Evolutionary conservation across 2,888 invertebrate genomes (phyloP).

Genomic region (Opisthograptis luteolata): DNA sequence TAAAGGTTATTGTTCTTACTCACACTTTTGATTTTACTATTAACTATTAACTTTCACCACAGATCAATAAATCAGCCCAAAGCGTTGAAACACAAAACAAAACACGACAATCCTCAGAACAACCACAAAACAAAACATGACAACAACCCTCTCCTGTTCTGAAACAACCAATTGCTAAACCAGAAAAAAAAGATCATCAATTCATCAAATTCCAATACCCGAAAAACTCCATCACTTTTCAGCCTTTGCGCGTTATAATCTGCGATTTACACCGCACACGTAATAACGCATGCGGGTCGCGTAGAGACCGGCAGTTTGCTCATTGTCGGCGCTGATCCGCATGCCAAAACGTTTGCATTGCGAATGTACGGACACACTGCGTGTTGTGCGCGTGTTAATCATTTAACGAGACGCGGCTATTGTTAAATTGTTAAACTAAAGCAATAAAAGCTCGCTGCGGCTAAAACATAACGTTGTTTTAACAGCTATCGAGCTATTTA

Average conservation of each 20-base stretch:
- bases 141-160: no score
- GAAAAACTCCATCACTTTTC: constrained; percentile 9
- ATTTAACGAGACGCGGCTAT: constrained; percentile 21
- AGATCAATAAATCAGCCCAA: no score
- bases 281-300: constrained; percentile 23
- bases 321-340: constrained; percentile 34
- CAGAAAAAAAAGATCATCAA: no score
- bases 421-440: not conserved
- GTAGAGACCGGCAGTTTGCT: constrained; percentile 34
- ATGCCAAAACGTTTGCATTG: constrained; percentile 29
- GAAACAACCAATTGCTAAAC: no score
- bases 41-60: no score
- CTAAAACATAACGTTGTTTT: constrained; percentile 2
- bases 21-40: no score
- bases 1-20: no score
- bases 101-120: no score
- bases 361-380: constrained; percentile 8
- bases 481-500: not conserved
- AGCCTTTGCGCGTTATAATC: constrained; percentile 26
- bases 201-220: not conserved
- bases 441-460: not conserved
- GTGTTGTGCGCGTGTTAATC: constrained; percentile 18
- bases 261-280: constrained; percentile 13
- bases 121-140: no score
- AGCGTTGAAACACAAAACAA: no score